Percentiles rank a stretch among this genome's conserved stretches.
phyloP scores from a whole-genome alignment of 64 coral and sea anemone species.

The Porites australiensis region DNA sequence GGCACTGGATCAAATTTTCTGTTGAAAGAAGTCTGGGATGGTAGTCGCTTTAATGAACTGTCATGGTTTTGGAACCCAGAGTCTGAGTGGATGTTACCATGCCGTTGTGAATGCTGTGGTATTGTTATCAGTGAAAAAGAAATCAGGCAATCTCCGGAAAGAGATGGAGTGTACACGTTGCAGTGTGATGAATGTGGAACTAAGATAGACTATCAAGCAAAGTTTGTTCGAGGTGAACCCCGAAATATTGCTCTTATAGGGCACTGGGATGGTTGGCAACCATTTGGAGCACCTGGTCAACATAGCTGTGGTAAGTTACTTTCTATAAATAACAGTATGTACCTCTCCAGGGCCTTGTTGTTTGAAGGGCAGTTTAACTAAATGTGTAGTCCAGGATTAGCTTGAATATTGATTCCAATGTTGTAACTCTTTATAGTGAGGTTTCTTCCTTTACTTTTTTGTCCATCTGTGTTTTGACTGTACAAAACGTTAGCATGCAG shows the following conservation, averaged over 20 bases:
- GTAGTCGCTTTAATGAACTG: not conserved
- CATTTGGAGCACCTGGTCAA: conserved; percentile 19
- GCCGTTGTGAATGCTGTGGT: not conserved
- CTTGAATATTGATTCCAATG: no score
- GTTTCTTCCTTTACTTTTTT: no score
- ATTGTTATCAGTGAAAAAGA: not conserved
- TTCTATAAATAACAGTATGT: no score
- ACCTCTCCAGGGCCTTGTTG: no score
- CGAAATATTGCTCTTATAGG: not conserved
- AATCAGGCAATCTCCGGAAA: not conserved
- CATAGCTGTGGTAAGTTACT: not conserved
- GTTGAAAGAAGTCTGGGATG: not conserved
- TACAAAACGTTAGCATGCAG: no score
- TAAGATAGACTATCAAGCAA: not conserved
- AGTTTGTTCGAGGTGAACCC: not conserved
- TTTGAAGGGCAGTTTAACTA: no score
- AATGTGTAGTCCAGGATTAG: no score
- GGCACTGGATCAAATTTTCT: not conserved
- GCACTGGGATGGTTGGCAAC: conserved; percentile 7
- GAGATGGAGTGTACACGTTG: not conserved
- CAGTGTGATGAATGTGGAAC: conserved; percentile 24
- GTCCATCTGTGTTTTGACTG: no score
- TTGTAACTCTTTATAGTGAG: no score
- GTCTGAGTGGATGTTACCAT: not conserved
- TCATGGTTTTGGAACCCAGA: not conserved